Percentiles rank a stretch among this genome's conserved stretches.
Conservation (phyloP, 2,797 vertebrate genomes). For the Centropyge bicolor region DNA sequence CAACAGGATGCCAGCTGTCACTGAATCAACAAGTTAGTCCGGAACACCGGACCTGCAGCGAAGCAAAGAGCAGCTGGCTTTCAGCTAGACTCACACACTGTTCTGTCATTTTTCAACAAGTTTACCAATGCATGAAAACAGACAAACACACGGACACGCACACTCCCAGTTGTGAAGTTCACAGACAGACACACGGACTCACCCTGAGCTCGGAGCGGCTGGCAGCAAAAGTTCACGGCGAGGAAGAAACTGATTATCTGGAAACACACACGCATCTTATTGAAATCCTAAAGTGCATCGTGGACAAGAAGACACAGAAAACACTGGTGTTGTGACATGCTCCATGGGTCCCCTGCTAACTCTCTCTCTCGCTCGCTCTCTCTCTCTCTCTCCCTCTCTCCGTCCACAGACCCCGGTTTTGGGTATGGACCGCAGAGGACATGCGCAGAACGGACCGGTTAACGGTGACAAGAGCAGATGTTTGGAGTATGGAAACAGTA, state of each 20-base stretch:
- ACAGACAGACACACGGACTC: constrained; percentile 64
- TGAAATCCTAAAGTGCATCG: constrained; percentile 85
- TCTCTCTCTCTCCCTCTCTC: constrained; percentile 38
- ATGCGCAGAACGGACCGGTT: constrained; percentile 58
- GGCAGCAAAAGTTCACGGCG: constrained; percentile 77
- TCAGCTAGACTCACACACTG: accelerated
- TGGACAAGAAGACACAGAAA: constrained; percentile 81
- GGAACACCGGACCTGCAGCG: not conserved
- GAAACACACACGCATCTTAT: constrained; percentile 87
- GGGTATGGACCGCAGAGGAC: constrained; percentile 10
- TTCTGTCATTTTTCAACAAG: not conserved
- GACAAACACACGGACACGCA: not conserved
- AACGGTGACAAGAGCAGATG: constrained; percentile 7
- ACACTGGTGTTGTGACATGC: constrained; percentile 65
- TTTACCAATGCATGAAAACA: not conserved
- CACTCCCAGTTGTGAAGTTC: not conserved
- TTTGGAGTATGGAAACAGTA: not conserved
- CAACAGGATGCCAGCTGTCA: constrained; percentile 40
- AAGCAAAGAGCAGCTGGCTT: accelerated
- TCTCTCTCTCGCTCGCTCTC: constrained; percentile 58
- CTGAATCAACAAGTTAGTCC: constrained; percentile 47
- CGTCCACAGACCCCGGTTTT: constrained; percentile 6
- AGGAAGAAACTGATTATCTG: constrained; percentile 83
- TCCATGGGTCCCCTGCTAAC: constrained; percentile 78
- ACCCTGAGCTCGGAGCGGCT: constrained; percentile 85